phyloP scores from a whole-genome alignment of 2,888 invertebrate species.

The Perithous albicinctus region DNA sequence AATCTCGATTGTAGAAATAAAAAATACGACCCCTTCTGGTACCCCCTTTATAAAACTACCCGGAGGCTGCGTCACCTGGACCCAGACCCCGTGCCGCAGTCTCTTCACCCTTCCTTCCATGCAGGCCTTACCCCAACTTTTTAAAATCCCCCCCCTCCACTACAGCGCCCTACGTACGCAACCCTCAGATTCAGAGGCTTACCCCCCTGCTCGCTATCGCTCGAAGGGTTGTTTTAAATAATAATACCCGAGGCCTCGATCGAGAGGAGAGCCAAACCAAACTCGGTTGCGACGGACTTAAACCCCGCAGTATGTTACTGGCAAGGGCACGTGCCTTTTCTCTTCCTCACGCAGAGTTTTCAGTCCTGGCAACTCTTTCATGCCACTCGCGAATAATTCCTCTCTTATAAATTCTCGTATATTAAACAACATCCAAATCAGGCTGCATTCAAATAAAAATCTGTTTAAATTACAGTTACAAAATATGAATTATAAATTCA shows the following conservation, averaged over 20 bases:
- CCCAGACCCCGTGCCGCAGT: conserved; percentile 68
- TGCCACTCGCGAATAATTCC: background rate
- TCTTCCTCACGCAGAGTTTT: conserved; percentile 15
- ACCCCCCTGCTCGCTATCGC: conserved; percentile 72
- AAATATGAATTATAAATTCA: background rate
- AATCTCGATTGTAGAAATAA: conserved; percentile 35
- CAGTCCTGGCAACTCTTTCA: conserved; percentile 38
- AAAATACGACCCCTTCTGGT: conserved; percentile 51
- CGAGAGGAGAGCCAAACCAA: conserved; percentile 59
- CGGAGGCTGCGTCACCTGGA: conserved; percentile 76
- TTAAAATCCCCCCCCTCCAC: conserved; percentile 68
- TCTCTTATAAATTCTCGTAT: conserved; percentile 28
- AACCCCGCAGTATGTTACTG: conserved; percentile 69
- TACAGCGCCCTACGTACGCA: conserved; percentile 43
- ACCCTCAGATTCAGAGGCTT: conserved; percentile 69
- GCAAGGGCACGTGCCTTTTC: conserved; percentile 67
- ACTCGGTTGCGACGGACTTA: conserved; percentile 62
- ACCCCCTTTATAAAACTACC: conserved; percentile 68
- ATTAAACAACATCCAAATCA: background rate
- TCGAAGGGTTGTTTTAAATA: conserved; percentile 84
- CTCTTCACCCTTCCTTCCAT: conserved; percentile 77
- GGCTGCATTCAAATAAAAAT: background rate
- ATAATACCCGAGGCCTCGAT: conserved; percentile 77
- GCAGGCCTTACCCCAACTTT: conserved; percentile 70
- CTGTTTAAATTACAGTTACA: background rate